Conservation (phyloP, 2,888 invertebrate genomes). For the Zaprionus lineosus region DNA sequence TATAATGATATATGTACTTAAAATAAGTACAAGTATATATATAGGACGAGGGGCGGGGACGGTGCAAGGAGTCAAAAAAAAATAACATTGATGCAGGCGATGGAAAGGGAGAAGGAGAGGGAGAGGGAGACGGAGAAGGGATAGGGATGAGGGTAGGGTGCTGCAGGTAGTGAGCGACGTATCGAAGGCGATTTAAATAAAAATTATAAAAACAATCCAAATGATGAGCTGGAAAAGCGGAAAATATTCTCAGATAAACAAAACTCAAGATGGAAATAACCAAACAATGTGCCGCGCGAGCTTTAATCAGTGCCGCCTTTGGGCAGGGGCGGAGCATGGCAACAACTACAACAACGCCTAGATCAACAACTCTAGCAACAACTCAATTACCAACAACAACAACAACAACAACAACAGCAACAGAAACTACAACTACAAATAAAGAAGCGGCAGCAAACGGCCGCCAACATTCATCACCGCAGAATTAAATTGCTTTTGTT, state of each 20-base stretch:
- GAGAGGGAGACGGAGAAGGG: no score
- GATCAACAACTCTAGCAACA: conserved; percentile 65
- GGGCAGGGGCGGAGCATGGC: no score
- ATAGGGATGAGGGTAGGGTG: no score
- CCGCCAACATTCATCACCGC: conserved; percentile 73
- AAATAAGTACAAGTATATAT: background rate
- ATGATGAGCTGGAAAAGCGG: conserved; percentile 9
- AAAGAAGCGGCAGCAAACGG: conserved; percentile 50
- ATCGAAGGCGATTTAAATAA: conserved; percentile 38
- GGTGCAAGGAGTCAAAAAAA: no score
- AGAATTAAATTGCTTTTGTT: conserved; percentile 73
- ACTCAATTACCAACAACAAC: conserved; percentile 31
- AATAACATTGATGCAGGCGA: no score
- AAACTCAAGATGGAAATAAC: conserved; percentile 40
- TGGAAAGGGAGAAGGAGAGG: no score
- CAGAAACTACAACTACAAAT: conserved; percentile 19
- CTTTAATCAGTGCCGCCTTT: conserved; percentile 71
- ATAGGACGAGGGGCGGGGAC: no score
- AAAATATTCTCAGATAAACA: conserved; percentile 63
- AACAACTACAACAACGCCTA: conserved; percentile 65
- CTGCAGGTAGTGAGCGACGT: no score
- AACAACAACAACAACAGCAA: conserved; percentile 43
- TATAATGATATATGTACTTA: background rate
- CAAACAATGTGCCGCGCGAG: conserved; percentile 63
- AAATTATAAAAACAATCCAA: conserved; percentile 39